A percentile compares a stretch with the other conserved stretches of the same genome.
phyloP scores from a whole-genome alignment of 1,140 invertebrate genomes.

The Neodiprion fabricii region DNA sequence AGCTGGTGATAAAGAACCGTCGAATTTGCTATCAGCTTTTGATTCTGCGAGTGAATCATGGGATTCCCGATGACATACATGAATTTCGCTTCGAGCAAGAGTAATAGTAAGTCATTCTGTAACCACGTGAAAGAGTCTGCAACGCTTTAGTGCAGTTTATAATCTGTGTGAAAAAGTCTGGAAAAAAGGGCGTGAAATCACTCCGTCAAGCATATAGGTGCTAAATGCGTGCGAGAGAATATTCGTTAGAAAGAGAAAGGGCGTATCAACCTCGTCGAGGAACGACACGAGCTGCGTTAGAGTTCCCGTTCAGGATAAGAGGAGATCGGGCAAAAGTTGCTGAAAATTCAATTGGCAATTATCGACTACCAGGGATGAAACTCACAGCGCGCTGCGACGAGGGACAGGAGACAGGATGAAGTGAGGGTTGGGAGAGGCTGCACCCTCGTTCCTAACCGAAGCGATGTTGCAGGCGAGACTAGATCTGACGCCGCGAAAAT shows the following conservation, averaged over 20 bases:
- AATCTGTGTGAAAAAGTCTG: neutral
- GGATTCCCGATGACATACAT: too few relatives aligned
- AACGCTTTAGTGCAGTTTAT: too few relatives aligned
- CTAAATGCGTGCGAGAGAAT: too few relatives aligned
- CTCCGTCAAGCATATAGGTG: neutral
- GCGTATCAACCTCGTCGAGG: too few relatives aligned
- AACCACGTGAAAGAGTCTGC: too few relatives aligned
- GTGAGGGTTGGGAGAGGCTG: neutral
- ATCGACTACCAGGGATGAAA: neutral
- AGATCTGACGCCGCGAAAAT: constrained; percentile 2
- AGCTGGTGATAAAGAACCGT: too few relatives aligned
- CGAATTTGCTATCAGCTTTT: too few relatives aligned
- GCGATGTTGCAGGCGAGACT: neutral
- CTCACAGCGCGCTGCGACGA: neutral
- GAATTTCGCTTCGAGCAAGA: too few relatives aligned
- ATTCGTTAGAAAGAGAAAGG: too few relatives aligned
- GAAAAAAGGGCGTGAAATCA: neutral
- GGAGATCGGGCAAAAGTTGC: neutral
- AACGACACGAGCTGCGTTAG: too few relatives aligned
- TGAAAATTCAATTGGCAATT: constrained; percentile 7
- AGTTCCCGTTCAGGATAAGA: neutral
- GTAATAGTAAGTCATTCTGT: too few relatives aligned
- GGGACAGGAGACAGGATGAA: neutral
- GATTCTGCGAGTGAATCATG: too few relatives aligned
- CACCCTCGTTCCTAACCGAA: neutral